Base-by-base conservation (phyloP, 1,140 invertebrate species). In the Listronotus bonariensis region DNA sequence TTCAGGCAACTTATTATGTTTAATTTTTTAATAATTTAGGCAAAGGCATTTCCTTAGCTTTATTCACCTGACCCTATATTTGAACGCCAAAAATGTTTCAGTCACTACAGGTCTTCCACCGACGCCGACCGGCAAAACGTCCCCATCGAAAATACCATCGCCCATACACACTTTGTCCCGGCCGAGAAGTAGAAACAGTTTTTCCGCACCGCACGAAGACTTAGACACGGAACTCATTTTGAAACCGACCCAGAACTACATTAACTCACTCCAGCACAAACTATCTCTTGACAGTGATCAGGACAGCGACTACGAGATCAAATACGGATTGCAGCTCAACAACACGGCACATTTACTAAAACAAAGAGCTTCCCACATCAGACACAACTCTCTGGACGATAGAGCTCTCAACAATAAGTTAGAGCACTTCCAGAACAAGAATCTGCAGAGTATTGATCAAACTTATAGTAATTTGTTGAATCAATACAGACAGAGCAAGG, bases 181-280 rank as follows among this genome's bases (percentile, higher is more conserved):
- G 71, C 78, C 80, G 34, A 73, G 82, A 62, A 82, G 81, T 74
- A 72, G 79, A 55, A 82, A 80, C 67, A 81, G 80, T 66, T 74
- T 76, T n/a, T 74, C 69, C 46, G 77, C 74, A 9, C 74, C 18
- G 80, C 82, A 51, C 78, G 77, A 65, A 57, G 82, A 79, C 67
- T 80, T 86, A 68, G 86, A 88, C 59, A 84, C 84, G 0, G 86
- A 87, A 70, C 82, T 84, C 0, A 88, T 88, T 68, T 76, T 89
- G 18, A 82, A 86, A 57, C 86, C 86, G 69, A 88, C 87, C 2
- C 85, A 87, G 70, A 86, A 86, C 67, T 87, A 86, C 11, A 87
- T 89, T 58, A 85, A 84, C 20, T 85, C 85, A 60, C 80, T 89
- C 57, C 87, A 88, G 73, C 80, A 81, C 54, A 75, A 79, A 17